These are phyloP conservation scores for Gallinago media DNA, from an alignment of 2,113 vertebrate species.

Conservation along the genomic window DNA sequence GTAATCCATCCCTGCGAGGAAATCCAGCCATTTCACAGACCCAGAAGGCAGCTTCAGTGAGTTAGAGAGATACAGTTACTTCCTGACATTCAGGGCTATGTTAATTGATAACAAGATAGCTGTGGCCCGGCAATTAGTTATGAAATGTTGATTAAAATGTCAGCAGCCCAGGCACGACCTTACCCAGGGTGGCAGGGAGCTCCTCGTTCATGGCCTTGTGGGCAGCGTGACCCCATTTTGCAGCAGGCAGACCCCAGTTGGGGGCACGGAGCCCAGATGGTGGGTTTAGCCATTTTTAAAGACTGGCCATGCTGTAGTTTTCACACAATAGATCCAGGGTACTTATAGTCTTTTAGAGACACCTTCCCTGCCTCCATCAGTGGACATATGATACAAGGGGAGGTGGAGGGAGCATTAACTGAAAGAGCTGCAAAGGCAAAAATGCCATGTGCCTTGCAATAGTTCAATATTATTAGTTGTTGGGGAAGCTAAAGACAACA, in stretches of 20 bases:
- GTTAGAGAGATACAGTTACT: constrained; percentile 64
- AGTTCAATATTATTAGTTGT: background rate
- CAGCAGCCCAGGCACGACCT: background rate
- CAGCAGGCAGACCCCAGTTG: background rate
- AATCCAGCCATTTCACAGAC: constrained; percentile 53
- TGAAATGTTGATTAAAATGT: constrained; percentile 53
- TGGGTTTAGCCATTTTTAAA: background rate
- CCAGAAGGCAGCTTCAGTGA: constrained; percentile 13
- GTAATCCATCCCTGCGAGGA: constrained; percentile 55
- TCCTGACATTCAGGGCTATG: constrained; percentile 55
- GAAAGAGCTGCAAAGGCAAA: background rate
- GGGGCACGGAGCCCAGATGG: background rate
- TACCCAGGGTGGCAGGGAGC: background rate
- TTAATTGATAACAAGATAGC: constrained; percentile 63
- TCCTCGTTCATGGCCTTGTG: background rate
- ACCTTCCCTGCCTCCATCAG: background rate
- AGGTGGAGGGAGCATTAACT: background rate
- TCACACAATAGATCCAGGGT: background rate
- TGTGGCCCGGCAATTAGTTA: constrained; percentile 39
- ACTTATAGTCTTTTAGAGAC: background rate
- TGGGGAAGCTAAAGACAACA: background rate
- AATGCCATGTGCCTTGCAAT: background rate
- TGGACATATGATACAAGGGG: background rate
- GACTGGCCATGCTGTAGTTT: background rate
- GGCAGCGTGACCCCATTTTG: rapidly evolving